Evolutionary conservation across 2,888 invertebrate genomes (phyloP).

Genomic region (Diplolepis rosae): DNA sequence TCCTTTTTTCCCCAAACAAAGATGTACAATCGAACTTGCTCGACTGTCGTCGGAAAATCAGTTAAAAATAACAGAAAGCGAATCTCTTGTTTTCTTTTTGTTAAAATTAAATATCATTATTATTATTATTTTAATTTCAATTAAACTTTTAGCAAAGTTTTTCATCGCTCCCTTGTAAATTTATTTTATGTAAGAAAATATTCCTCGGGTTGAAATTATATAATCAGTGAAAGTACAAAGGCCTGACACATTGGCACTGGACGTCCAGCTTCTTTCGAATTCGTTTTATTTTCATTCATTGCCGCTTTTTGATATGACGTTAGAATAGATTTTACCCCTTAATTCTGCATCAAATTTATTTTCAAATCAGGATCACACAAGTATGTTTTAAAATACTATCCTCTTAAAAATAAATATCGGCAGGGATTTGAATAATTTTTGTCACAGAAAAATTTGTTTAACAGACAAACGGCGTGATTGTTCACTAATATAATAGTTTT

Average conservation of each 20-base stretch:
- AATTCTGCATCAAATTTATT: neutral
- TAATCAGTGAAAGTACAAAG: neutral
- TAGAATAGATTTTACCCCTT: conserved; percentile 17
- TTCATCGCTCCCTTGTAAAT: conserved; percentile 2
- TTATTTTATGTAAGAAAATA: conserved; percentile 29
- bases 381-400: neutral
- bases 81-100: neutral
- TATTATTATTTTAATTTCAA: neutral
- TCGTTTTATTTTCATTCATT: conserved; percentile 9
- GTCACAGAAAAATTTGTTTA: conserved; percentile 3
- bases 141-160: neutral
- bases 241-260: neutral
- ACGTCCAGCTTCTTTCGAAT: neutral
- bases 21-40: conserved; percentile 48
- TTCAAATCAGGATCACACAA: neutral
- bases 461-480: neutral
- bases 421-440: neutral
- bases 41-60: conserved; percentile 35
- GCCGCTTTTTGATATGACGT: conserved; percentile 15
- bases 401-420: neutral
- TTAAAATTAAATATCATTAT: conserved; percentile 16
- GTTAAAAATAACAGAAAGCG: conserved; percentile 14
- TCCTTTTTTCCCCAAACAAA: neutral
- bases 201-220: conserved; percentile 13
- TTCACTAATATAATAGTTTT: conserved; percentile 5